Percentiles rank a stretch among this genome's conserved stretches.
phyloP scores from a whole-genome alignment of 2,113 vertebrate genomes.

The Ciconia stormi region DNA sequence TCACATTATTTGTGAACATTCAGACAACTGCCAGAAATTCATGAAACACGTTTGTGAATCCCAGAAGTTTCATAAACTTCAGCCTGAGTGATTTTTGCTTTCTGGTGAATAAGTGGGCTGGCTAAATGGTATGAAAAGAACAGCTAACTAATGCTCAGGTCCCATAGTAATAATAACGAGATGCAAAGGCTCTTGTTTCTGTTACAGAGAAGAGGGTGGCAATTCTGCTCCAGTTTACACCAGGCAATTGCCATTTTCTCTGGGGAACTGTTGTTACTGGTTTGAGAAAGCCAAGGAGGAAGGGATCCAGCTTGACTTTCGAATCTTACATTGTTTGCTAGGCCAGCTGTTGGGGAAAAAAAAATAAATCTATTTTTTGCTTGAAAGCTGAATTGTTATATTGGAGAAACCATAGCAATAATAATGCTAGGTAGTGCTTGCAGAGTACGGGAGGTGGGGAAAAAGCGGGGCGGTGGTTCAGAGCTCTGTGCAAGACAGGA shows the following conservation, averaged over 20 bases:
- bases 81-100: conserved; percentile 34
- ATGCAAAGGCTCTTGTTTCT: not conserved
- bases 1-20: conserved; percentile 58
- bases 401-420: not conserved
- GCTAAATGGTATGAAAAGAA: not conserved
- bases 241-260: not conserved
- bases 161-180: not conserved
- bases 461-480: not conserved
- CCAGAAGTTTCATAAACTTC: conserved; percentile 62
- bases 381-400: not conserved
- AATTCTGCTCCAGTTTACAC: not conserved
- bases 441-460: not conserved
- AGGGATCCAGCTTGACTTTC: not conserved
- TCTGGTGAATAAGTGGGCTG: conserved; percentile 33
- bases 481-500: not conserved
- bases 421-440: rapidly evolving
- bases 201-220: not conserved
- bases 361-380: not conserved
- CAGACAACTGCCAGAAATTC: conserved; percentile 56
- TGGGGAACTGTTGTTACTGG: not conserved
- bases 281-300: not conserved
- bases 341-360: not conserved
- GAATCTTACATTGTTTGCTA: not conserved
- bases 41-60: conserved; percentile 55
- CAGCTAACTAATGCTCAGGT: not conserved